Evolutionary conservation across 1,140 invertebrate species (phyloP), one percentile per base, ranked within the genome.

Genomic region (Hydropsyche tenuis): DNA sequence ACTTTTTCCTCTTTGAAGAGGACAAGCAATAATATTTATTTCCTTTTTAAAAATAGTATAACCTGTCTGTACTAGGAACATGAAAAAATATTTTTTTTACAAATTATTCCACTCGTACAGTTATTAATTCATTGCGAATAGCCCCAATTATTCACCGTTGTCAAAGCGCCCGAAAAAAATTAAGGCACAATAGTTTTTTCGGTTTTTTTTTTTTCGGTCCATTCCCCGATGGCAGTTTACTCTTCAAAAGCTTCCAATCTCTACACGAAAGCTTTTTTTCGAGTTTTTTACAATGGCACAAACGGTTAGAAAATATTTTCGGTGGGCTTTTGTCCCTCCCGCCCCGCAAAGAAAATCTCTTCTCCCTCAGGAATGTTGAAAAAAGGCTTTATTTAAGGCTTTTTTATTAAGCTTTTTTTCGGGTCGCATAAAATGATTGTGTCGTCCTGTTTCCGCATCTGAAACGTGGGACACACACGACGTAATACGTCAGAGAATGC

Each of bases 261-360:
- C 30, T 37, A 37, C n/a, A n/a, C n/a, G n/a, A n/a, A n/a, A n/a
- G n/a, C n/a, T 37, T 37, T 37, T 37, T 37, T 37, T 37, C 30
- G 9, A 9, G 30, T 9, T 60, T 60, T 25, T 60, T 25, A 60
- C 23, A 60, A 60, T 25, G 22, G 56, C 25, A 60, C 56, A 60
- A 60, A 25, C 56, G 56, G 56, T 60, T 60, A 25, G 23, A 60
- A 60, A 60, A 60, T 60, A 60, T 60, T 60, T 60, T 60, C 20
- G 56, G 22, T 22, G 56, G 23, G 56, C 56, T 60, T 60, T 60
- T 60, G 56, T 60, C 20, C 4, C 12, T 60, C 56, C 22, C 22
- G 23, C 22, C 12, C 56, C 22, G 22, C 30, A 23, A 60, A 60
- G 22, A 60, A 60, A 60, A 60, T 25, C 56, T 60, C 22, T 22